phyloP scores from a whole-genome alignment of 1,140 invertebrate genomes.

The Thalassaphorura encarpata region DNA sequence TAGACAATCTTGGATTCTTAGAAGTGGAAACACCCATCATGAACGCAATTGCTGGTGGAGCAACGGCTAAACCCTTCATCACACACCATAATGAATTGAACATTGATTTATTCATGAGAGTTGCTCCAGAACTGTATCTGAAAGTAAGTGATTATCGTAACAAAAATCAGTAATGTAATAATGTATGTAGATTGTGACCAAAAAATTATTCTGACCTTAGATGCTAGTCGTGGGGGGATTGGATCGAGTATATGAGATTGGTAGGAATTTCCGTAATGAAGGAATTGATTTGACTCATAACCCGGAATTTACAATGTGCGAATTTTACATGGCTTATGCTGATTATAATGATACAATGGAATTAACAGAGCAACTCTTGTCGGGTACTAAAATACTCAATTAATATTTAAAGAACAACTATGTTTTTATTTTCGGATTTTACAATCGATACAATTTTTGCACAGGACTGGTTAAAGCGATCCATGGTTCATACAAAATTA shows the following conservation, averaged over 20 bases:
- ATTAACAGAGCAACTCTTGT: conserved; percentile 84
- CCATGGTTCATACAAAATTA: conserved; percentile 59
- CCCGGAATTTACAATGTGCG: conserved; percentile 98
- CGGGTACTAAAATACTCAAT: too few relatives aligned
- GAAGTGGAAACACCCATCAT: conserved; percentile 99
- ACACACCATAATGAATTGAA: conserved; percentile 98
- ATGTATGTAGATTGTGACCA: conserved; percentile 3
- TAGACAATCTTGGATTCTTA: conserved; percentile 89
- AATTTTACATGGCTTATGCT: conserved; percentile 99
- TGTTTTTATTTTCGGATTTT: background rate
- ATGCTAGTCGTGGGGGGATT: conserved; percentile 96
- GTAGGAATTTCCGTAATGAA: conserved; percentile 94
- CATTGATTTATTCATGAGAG: conserved; percentile 93
- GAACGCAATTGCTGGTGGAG: conserved; percentile 98
- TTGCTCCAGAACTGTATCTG: conserved; percentile 95
- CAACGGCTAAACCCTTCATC: conserved; percentile 95
- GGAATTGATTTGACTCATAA: conserved; percentile 98
- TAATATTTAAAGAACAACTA: background rate
- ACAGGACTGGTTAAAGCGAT: conserved; percentile 58
- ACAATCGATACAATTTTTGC: conserved; percentile 10
- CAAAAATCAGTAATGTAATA: too few relatives aligned
- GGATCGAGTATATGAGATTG: conserved; percentile 96
- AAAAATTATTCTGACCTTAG: conserved; percentile 39
- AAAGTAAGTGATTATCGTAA: conserved; percentile 49
- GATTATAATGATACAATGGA: conserved; percentile 94